Evolutionary conservation across 2,113 vertebrate species (phyloP), one percentile per base, ranked within the genome.

Genomic region (Herpetotheres cachinnans): DNA sequence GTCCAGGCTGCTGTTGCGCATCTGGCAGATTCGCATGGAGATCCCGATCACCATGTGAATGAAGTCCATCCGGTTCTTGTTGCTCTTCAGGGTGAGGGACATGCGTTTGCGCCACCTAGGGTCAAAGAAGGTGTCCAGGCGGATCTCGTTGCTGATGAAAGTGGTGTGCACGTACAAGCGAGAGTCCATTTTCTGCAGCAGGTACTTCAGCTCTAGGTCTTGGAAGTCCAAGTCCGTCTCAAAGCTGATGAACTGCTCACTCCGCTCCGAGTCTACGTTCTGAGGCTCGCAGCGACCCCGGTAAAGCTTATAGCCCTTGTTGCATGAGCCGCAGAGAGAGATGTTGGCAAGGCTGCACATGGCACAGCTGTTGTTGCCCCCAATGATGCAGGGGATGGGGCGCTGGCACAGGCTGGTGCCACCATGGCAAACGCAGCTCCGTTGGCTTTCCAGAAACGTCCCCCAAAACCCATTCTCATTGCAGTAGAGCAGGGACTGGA

Each of bases 271-370:
- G 98, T 99, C 99, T 97, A 99, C 99, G 7, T 99, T 99, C 98
- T 99, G 99, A 17, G 99, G 99, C 95, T 99, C 99, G 7, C 99
- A 99, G 94, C 99, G 99, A 34, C 99, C 99, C 4, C 99, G 98
- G 93, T 99, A 99, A 96, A 99, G 98, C 98, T 99, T 99, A 95
- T 99, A 99, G 98, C 99, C 99, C 98, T 99, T 99, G 99, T 99
- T 99, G 98, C 99, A 99, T 20, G 99, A 99, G 96, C 99, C 99
- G 3, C 99, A 99, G 93, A 99, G 99, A 1, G 99, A 99, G 97
- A 99, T 99, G 98, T 99, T 99, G 95, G 99, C 99, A 91, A 99
- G 98, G 95, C 99, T 99, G 98, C 99, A 99, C 99, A 99, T 99
- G 98, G 99, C 99, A n/a, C 99, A 99, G 97, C 99, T 99, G 98